Base-by-base conservation (phyloP, 2,113 vertebrate genomes). In the Sprattus sprattus region DNA sequence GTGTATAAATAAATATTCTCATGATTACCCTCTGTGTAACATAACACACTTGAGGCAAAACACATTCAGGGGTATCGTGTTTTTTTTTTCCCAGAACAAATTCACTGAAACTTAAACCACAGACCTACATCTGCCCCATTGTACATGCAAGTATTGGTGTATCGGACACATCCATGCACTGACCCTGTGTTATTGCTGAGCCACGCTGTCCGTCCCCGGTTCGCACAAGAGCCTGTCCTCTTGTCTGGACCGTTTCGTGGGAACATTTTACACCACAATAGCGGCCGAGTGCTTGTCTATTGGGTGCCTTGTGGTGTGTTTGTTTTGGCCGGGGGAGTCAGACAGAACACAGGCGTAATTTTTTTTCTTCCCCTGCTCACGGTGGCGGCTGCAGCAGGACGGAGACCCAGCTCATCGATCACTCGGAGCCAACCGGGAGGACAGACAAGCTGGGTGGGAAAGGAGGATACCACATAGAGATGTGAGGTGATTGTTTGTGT, bases 251-350 rank as follows among this genome's bases (percentile, higher is more conserved):
- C 89, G 67, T 88, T 88, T 91, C 88, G 91, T 94, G 95, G 94
- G 94, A 95, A 94, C 85, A 28, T 91, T 93, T 93, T 89, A 89
- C 91, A 91, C 91, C 88, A 91, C 91, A 91, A 92, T 90, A 91
- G 92, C 89, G 86, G 91, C 85, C 28, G 89, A 88, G 54, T 32
- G 85, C 75, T 60, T 82, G 86, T 83, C 89, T 89, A 88, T 92
- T 88, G 86, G 89, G 89, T 91, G 92, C 90, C 88, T 88, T 82
- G 88, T 85, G 81, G 28, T 16, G 50, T 95, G 92, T 95, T 95
- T 93, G 91, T 93, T 87, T 95, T 95, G 94, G 94, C 92, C 57
- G 16, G 25, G 11, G 87, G 91, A 92, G 91, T 91, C 84, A 84
- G 89, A 90, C 87, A 82, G 88, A 90, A 86, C 89, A 81, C 89